Percentiles rank a stretch among this genome's conserved stretches.
These are phyloP conservation scores for Lamprologus callipterus DNA, from an alignment of 2,113 vertebrate species.

Conservation along the genomic window DNA sequence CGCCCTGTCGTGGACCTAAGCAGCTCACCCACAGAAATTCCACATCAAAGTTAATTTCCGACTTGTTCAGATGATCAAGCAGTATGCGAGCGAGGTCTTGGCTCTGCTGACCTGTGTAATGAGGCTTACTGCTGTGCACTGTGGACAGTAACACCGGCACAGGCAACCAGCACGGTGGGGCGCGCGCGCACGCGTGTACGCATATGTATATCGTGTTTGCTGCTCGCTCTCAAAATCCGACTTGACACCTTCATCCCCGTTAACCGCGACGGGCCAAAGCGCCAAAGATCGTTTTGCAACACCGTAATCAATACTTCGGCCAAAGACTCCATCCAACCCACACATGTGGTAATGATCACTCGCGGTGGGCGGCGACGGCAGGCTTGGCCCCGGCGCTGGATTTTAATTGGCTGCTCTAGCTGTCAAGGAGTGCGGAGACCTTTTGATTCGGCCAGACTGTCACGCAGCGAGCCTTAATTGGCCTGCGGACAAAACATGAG, in stretches of 20 bases:
- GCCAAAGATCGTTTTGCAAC: background rate
- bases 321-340: background rate
- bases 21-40: slow-evolving; percentile 11
- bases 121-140: slow-evolving; percentile 12
- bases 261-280: background rate
- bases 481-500: slow-evolving; percentile 11
- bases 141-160: background rate
- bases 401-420: slow-evolving; percentile 42
- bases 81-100: slow-evolving; percentile 1
- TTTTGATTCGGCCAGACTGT: slow-evolving; percentile 38
- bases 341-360: slow-evolving; percentile 8
- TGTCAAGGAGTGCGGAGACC: slow-evolving; percentile 1
- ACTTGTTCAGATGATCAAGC: slow-evolving; percentile 35
- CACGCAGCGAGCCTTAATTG: slow-evolving; percentile 30
- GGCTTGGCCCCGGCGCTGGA: background rate
- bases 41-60: slow-evolving; percentile 42
- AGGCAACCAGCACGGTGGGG: background rate
- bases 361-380: background rate
- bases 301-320: background rate
- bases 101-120: slow-evolving; percentile 37
- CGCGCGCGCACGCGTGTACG: fast-evolving
- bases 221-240: background rate
- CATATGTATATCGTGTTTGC: background rate
- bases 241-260: background rate
- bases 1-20: background rate